A percentile compares a stretch with the other conserved stretches of the same genome.
phyloP scores from a whole-genome alignment of 2,113 vertebrate species.

The Perccottus glenii region DNA sequence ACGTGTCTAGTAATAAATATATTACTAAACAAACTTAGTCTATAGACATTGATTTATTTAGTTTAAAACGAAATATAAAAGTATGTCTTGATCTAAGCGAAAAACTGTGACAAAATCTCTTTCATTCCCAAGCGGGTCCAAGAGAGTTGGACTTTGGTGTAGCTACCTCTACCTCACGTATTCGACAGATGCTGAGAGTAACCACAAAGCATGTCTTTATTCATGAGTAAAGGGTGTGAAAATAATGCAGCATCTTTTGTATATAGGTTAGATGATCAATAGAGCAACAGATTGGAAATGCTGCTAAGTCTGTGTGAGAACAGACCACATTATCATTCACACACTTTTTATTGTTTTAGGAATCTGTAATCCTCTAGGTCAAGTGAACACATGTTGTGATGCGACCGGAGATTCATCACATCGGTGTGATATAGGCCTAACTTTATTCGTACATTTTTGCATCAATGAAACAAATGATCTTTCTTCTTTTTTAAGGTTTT shows the following conservation, averaged over 20 bases:
- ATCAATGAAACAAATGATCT: no score
- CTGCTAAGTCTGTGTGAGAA: conserved; percentile 68
- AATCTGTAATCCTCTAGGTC: conserved; percentile 74
- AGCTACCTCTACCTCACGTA: neutral
- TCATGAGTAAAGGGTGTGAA: neutral
- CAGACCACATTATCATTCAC: conserved; percentile 56
- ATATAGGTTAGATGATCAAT: conserved; percentile 58
- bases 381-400: conserved; percentile 56
- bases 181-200: conserved; percentile 46
- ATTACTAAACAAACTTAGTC: no score
- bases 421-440: no score
- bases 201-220: conserved; percentile 7
- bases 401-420: conserved; percentile 11
- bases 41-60: no score
- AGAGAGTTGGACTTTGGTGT: conserved; percentile 20
- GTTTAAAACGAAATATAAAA: no score
- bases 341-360: conserved; percentile 66
- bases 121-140: neutral
- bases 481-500: no score
- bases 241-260: conserved; percentile 7
- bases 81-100: no score
- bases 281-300: conserved; percentile 61
- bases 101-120: neutral
- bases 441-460: no score
- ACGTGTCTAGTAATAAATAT: no score